Evolutionary conservation across 2,888 invertebrate species (phyloP).

Genomic region (Acleris literana): DNA sequence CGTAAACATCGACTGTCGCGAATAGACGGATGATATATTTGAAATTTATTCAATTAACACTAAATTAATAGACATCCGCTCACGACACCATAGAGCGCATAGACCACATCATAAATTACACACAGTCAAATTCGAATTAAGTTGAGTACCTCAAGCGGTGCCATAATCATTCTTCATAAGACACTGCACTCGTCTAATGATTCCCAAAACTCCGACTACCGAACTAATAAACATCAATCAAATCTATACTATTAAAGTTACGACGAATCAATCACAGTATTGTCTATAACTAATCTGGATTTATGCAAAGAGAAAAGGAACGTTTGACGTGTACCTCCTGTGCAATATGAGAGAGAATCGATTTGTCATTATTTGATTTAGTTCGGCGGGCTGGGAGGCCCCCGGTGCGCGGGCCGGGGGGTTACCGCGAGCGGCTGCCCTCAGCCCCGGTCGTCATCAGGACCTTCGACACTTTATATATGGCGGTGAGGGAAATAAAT

Average conservation of each 20-base stretch:
- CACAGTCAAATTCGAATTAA: slow-evolving; percentile 74
- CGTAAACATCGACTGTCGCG: slow-evolving; percentile 40
- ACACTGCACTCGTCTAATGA: slow-evolving; percentile 76
- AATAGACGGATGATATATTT: slow-evolving; percentile 44
- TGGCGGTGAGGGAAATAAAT: slow-evolving; percentile 63
- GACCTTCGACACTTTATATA: slow-evolving; percentile 79
- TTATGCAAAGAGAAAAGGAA: slow-evolving; percentile 78
- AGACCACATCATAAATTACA: slow-evolving; percentile 67
- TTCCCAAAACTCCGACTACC: slow-evolving; percentile 80
- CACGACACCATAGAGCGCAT: slow-evolving; percentile 41
- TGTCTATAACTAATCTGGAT: slow-evolving; percentile 79
- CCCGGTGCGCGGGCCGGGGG: slow-evolving; percentile 75
- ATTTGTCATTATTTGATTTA: slow-evolving; percentile 84
- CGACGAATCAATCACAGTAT: slow-evolving; percentile 76
- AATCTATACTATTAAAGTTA: slow-evolving; percentile 70
- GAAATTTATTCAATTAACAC: slow-evolving; percentile 60
- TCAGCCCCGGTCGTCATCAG: slow-evolving; percentile 73
- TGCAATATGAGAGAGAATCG: slow-evolving; percentile 82
- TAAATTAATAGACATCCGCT: slow-evolving; percentile 53
- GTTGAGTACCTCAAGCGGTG: slow-evolving; percentile 73
- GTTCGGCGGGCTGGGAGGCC: slow-evolving; percentile 75
- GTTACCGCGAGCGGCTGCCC: slow-evolving; percentile 69
- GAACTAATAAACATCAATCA: slow-evolving; percentile 83
- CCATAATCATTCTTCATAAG: slow-evolving; percentile 81
- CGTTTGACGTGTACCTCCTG: slow-evolving; percentile 83